A percentile compares a stretch with the other conserved stretches of the same genome.
Conservation (phyloP, 2,888 invertebrate species). For the Pilophorus perplexus region DNA sequence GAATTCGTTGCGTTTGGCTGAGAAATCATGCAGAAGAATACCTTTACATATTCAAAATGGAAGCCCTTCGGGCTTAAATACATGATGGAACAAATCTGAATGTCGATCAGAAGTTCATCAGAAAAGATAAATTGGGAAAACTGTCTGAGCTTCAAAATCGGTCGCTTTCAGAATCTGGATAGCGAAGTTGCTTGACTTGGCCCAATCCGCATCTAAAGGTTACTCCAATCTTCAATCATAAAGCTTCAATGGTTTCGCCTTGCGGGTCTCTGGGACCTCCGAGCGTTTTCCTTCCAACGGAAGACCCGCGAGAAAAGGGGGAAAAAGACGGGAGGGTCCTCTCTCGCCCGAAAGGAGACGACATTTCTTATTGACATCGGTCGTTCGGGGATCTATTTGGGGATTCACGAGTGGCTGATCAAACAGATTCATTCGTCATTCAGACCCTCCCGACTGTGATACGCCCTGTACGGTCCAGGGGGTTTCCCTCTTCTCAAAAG, state of each 20-base stretch:
- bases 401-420: conserved; percentile 29
- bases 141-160: too few species aligned
- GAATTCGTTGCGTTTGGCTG: too few species aligned
- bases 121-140: too few species aligned
- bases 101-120: too few species aligned
- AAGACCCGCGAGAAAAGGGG: neutral
- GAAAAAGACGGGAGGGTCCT: neutral
- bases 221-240: conserved; percentile 24
- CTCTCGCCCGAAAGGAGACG: neutral
- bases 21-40: too few species aligned
- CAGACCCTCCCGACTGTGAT: conserved; percentile 12
- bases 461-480: neutral
- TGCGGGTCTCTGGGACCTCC: neutral
- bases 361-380: conserved; percentile 14
- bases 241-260: neutral
- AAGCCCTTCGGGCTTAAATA: too few species aligned
- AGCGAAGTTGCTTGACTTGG: too few species aligned
- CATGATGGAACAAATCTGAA: too few species aligned
- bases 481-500: neutral
- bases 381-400: conserved; percentile 22
- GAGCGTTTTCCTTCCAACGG: neutral
- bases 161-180: too few species aligned
- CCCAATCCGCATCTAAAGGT: too few species aligned
- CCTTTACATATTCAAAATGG: too few species aligned
- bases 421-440: conserved; percentile 23